Conservation (phyloP, 2,888 invertebrate genomes). For the Phortica magna region DNA sequence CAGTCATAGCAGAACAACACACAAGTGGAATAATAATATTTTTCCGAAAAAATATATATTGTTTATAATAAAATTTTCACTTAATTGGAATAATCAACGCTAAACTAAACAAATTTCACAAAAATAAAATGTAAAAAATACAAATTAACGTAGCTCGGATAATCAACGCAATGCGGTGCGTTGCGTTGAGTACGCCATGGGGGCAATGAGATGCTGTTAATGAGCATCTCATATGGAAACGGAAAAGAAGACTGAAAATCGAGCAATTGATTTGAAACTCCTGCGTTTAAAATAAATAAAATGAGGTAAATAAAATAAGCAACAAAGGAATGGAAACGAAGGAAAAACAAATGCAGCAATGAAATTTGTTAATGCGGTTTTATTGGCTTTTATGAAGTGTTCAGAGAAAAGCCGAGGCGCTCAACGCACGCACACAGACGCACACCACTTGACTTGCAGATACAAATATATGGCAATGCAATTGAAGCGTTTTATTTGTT, state of each 20-base stretch:
- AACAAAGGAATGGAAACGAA: background rate
- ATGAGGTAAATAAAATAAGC: background rate
- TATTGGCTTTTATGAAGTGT: conserved; percentile 54
- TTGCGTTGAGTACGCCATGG: conserved; percentile 61
- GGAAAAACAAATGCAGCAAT: background rate
- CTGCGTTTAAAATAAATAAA: conserved; percentile 30
- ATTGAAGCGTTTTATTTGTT: conserved; percentile 50
- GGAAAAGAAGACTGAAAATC: background rate
- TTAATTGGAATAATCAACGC: conserved; percentile 71
- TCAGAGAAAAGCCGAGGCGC: no score
- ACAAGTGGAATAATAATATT: no score
- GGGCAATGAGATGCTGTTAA: conserved; percentile 43
- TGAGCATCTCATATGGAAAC: conserved; percentile 17
- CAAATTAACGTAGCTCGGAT: conserved; percentile 56
- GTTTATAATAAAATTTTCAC: conserved; percentile 73
- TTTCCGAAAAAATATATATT: conserved; percentile 62
- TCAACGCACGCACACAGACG: background rate
- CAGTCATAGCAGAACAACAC: no score
- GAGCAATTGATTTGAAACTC: conserved; percentile 5
- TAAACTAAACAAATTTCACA: conserved; percentile 59
- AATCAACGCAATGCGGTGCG: no score
- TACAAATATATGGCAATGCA: conserved; percentile 8
- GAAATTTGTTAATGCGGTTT: conserved; percentile 59
- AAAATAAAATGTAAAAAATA: conserved; percentile 43
- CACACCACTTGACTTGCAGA: conserved; percentile 2